phyloP scores from a whole-genome alignment of 1,140 invertebrate genomes.

The Diorhabda carinulata region DNA sequence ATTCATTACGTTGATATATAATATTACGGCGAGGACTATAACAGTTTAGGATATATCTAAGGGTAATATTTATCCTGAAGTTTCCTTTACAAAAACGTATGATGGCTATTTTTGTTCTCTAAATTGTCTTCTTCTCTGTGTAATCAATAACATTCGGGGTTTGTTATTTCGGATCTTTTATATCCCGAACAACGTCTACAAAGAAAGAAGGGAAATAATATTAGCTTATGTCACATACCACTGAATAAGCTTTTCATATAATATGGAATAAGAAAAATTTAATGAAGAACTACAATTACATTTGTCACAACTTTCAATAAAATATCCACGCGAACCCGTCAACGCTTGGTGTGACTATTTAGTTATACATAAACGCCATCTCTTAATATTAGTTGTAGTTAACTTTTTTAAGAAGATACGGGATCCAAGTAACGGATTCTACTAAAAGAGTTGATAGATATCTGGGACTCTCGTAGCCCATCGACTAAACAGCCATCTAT shows the following conservation, averaged over 20 bases:
- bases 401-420: no score
- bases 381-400: no score
- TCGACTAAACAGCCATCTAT: no score
- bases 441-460: no score
- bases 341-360: no score
- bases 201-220: conserved; percentile 3
- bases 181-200: neutral
- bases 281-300: no score
- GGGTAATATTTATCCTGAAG: conserved; percentile 12
- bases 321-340: no score
- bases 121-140: conserved; percentile 8
- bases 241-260: neutral
- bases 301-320: no score
- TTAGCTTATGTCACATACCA: neutral
- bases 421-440: no score
- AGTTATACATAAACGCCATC: no score
- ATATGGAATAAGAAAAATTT: no score
- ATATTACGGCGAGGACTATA: conserved; percentile 9
- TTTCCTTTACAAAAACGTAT: conserved; percentile 9
- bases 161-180: conserved; percentile 4
- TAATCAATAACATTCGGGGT: conserved; percentile 14
- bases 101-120: conserved; percentile 9
- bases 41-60: conserved; percentile 12
- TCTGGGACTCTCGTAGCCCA: no score
- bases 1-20: conserved; percentile 10